Evolutionary conservation across 2,888 invertebrate genomes (phyloP).

Genomic region (Lydus trimaculatus): DNA sequence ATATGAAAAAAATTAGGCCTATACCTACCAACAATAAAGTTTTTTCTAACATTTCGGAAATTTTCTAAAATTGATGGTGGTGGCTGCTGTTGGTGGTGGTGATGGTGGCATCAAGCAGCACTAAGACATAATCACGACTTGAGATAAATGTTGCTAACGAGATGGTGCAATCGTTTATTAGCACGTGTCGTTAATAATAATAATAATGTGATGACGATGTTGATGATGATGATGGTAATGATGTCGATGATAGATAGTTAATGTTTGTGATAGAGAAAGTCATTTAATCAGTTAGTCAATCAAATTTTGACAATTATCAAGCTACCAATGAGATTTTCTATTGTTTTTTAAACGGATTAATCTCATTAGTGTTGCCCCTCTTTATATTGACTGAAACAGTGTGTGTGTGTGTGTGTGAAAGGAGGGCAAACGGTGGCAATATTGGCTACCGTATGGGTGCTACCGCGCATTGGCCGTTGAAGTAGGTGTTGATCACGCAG

Average conservation of each 20-base stretch:
- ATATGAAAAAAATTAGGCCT: not conserved
- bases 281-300: not conserved
- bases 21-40: not conserved
- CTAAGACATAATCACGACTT: slow-evolving; percentile 7
- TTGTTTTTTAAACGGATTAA: not conserved
- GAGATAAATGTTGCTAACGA: slow-evolving; percentile 17
- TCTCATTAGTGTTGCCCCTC: not conserved
- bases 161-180: slow-evolving; percentile 19
- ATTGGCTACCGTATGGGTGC: slow-evolving; percentile 39
- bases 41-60: not conserved
- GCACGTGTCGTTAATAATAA: slow-evolving; percentile 16
- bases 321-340: not conserved
- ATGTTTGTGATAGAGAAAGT: not conserved
- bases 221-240: slow-evolving; percentile 2
- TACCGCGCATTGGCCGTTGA: slow-evolving; percentile 35
- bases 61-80: not conserved
- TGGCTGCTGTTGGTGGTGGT: not conserved
- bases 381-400: not conserved
- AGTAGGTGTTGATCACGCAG: slow-evolving; percentile 33
- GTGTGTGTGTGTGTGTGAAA: slow-evolving; percentile 19
- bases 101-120: not conserved
- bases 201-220: not conserved
- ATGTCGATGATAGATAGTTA: not conserved
- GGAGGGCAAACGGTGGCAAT: slow-evolving; percentile 41
- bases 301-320: not conserved